Evolutionary conservation across 2,888 invertebrate species (phyloP), one percentile per base, ranked within the genome.

Genomic region (Erebia palarica): DNA sequence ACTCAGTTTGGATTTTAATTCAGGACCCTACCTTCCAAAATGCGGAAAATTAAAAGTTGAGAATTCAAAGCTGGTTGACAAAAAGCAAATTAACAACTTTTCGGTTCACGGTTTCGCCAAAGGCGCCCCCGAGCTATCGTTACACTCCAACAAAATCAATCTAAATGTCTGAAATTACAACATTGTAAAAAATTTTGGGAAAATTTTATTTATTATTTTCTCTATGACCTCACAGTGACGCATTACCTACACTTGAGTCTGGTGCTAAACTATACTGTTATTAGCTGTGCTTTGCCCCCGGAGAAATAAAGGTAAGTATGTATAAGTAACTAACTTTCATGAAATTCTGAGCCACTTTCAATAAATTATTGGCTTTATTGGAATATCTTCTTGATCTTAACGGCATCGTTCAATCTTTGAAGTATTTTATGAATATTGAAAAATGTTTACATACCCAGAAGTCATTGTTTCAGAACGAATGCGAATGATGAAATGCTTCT

Each of bases 31-130:
- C 51, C 51, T 59, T 16, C 13, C 36, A 44, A 44, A 18, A 60
- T 60, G 16, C 14, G 13, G 63, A 49, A 21, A 63, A 49, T 21
- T 14, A 63, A 63, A 63, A 63, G 63, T 63, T 63, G 10, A 11
- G 21, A 63, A 63, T 63, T 63, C 21, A 63, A 63, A 63, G 63
- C 63, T 21, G 63, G 18, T 49, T 63, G 49, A 63, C 55, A 65
- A 21, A 58, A 42, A 66, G 44, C 44, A 44, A 66, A 55, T 66
- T 57, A 55, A 44, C 55, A 66, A 66, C 65, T 57, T 57, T 36
- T 66, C 10, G 36, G 65, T 65, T 27, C 44, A 57, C 44, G 18
- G 18, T 21, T 57, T 57, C 57, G 57, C 4, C 21, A 42, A 53
- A 42, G 55, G 42, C 16, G 55, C 66, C 57, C 57, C 57, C 57